phyloP scores from a whole-genome alignment of 2,888 invertebrate species.

The Abscondita cerata region DNA sequence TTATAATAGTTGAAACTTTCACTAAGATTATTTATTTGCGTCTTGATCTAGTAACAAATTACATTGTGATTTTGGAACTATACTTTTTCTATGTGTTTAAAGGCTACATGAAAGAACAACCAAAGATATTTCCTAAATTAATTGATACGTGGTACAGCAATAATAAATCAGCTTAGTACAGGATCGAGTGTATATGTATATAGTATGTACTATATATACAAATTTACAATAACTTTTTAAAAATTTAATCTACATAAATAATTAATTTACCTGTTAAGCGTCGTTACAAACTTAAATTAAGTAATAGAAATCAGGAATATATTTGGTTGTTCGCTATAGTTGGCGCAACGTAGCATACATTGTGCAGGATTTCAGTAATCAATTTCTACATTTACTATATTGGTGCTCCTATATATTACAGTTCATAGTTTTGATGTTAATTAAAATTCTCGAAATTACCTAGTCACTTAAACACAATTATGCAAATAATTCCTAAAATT shows the following conservation, averaged over 20 bases:
- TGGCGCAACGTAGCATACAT: conserved; percentile 30
- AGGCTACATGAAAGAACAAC: conserved; percentile 29
- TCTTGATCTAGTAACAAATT: conserved; percentile 35
- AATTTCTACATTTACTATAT: conserved; percentile 30
- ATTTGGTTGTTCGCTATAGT: conserved; percentile 37
- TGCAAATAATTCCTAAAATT: conserved; percentile 16
- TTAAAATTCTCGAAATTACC: conserved; percentile 19
- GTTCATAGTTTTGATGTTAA: conserved; percentile 24
- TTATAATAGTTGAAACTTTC: conserved; percentile 34
- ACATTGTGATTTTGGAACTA: conserved; percentile 31
- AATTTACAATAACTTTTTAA: conserved; percentile 32
- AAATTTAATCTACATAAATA: conserved; percentile 32
- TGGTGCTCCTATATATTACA: conserved; percentile 34
- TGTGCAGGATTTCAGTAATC: conserved; percentile 31
- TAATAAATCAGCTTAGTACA: conserved; percentile 30
- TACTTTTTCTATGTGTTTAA: conserved; percentile 26
- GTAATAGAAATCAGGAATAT: conserved; percentile 26
- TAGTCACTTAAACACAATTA: conserved; percentile 12
- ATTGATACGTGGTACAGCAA: conserved; percentile 14
- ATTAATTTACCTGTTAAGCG: conserved; percentile 17
- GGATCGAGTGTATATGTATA: conserved; percentile 15
- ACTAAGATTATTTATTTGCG: conserved; percentile 37
- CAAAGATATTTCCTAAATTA: conserved; percentile 25
- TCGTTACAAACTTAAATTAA: conserved; percentile 23
- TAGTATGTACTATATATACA: too few relatives aligned